Evolutionary conservation across 2,888 invertebrate genomes (phyloP), one percentile per base, ranked within the genome.

Genomic region (Dorcus hopei): DNA sequence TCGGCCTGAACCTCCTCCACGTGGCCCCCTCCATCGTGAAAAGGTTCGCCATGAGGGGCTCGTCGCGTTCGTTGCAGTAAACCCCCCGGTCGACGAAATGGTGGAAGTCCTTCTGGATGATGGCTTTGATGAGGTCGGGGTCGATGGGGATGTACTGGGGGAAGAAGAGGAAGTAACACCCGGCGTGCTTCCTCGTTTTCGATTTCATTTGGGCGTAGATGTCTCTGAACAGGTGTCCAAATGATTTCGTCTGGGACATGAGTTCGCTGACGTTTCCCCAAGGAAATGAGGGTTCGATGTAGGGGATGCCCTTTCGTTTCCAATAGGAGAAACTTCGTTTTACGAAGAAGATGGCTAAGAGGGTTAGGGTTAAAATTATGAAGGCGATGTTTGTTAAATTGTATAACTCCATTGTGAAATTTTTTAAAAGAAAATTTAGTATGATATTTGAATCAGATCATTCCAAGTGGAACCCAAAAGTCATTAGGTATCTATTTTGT

Each of bases 1-100:
- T 64, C 23, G 54, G 19, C 4, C 66, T 49, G 40, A 54, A 19
- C 38, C 16, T 51, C 66, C 81, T 85, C 89, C 89, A 90, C 14
- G 79, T 76, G 7, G 80, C 74, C 0, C 83, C 85, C 41, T 77
- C 77, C 43, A 82, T 68, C 60, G 81, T 77, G 65, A 87, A 85
- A 1, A 88, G 70, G 68, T 84, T 83, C 0, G 79, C 82, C 0
- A 83, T 80, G 16, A 86, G 61, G 0, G 82, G 84, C 70, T 87
- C 85, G 3, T 80, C 78, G 4, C 80, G 73, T 49, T 84, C 84
- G 53, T 86, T 83, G 23, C 74, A 77, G 65, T 82, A 83, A 19
- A 82, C 73, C 0, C 85, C 86, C 42, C 85, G 83, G 54, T 85
- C 84, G 69, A 82, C 81, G 59, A 87, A 87, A 68, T 83, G 76